Percentiles rank a stretch among this genome's conserved stretches.
phyloP scores from a whole-genome alignment of 53 echinoderm and acorn worm species.

The Astropecten irregularis region DNA sequence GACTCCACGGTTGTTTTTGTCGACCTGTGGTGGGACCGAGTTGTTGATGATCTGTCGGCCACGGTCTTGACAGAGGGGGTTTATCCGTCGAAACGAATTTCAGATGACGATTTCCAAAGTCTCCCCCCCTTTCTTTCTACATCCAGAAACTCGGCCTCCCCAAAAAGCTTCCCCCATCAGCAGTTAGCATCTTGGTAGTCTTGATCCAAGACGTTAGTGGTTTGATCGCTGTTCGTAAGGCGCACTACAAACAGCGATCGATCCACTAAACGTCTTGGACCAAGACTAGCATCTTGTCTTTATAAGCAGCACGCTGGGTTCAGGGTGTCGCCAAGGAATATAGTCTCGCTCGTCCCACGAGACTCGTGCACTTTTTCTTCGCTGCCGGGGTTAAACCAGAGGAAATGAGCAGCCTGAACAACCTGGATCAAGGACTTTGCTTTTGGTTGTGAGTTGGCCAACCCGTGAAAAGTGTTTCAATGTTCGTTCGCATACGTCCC shows the following conservation, averaged over 20 bases:
- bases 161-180: too few relatives aligned
- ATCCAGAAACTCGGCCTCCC: too few relatives aligned
- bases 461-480: background rate
- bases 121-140: background rate
- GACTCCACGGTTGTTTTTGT: slow-evolving; percentile 29
- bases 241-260: too few relatives aligned
- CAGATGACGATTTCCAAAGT: slow-evolving; percentile 7
- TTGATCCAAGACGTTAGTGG: too few relatives aligned
- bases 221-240: too few relatives aligned
- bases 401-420: slow-evolving; percentile 14
- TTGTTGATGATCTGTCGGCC: slow-evolving; percentile 27
- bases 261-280: too few relatives aligned
- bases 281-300: too few relatives aligned
- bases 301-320: slow-evolving; percentile 6
- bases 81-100: slow-evolving; percentile 36
- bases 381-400: background rate
- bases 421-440: background rate
- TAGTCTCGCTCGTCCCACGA: background rate
- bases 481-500: too few relatives aligned
- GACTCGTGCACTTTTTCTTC: slow-evolving; percentile 25
- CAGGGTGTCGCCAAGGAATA: background rate
- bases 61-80: slow-evolving; percentile 19
- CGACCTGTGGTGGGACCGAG: slow-evolving; percentile 1
- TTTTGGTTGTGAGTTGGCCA: background rate
- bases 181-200: too few relatives aligned